A percentile compares a stretch with the other conserved stretches of the same genome.
Conservation (phyloP, 2,888 invertebrate species). For the Euproctis similis region DNA sequence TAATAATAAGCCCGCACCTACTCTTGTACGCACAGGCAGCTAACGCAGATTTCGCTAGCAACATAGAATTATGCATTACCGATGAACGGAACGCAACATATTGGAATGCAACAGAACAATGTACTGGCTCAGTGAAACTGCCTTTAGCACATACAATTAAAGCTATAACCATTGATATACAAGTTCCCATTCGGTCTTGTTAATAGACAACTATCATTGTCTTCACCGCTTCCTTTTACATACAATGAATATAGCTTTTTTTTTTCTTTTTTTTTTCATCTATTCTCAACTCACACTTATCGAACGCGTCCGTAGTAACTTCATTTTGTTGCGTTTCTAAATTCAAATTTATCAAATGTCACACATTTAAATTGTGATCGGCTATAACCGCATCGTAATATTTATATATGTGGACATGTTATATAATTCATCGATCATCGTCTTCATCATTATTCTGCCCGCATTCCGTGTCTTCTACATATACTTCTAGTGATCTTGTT, state of each 20-base stretch:
- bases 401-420: too few relatives aligned
- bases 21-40: conserved; percentile 38
- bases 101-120: conserved; percentile 56
- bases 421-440: too few relatives aligned
- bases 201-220: conserved; percentile 66
- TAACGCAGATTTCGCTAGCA: conserved; percentile 57
- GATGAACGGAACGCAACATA: conserved; percentile 47
- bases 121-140: conserved; percentile 57
- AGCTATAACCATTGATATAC: conserved; percentile 58
- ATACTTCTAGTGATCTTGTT: too few relatives aligned
- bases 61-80: conserved; percentile 60
- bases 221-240: conserved; percentile 57
- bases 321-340: conserved; percentile 36
- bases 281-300: conserved; percentile 51
- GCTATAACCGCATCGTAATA: too few relatives aligned
- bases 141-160: conserved; percentile 66
- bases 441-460: too few relatives aligned
- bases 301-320: conserved; percentile 39
- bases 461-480: too few relatives aligned
- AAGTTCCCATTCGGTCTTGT: conserved; percentile 61
- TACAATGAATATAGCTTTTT: conserved; percentile 60
- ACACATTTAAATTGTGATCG: too few relatives aligned
- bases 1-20: conserved; percentile 41
- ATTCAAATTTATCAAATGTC: too few relatives aligned
- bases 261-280: conserved; percentile 55